Conservation (phyloP, 2,797 vertebrate genomes). For the Phaenicophaeus curvirostris region DNA sequence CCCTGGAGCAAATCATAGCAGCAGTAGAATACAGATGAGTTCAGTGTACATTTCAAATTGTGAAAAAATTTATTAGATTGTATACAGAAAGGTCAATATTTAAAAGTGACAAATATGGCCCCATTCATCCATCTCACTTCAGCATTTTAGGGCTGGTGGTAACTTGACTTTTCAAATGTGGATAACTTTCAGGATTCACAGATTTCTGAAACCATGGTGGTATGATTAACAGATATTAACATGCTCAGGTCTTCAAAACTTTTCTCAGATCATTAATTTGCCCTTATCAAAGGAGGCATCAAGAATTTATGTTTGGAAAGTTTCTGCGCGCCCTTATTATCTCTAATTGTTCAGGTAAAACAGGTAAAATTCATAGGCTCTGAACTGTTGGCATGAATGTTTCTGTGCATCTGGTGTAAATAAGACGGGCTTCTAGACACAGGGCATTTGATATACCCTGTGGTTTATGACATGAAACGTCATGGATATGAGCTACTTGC, state of each 20-base stretch:
- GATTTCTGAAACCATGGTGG: not conserved
- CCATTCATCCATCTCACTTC: not conserved
- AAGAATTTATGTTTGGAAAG: slow-evolving; percentile 19
- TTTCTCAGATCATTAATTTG: not conserved
- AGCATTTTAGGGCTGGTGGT: not conserved
- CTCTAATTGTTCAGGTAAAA: not conserved
- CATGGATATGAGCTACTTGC: not conserved
- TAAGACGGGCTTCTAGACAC: not conserved
- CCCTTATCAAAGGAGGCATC: not conserved
- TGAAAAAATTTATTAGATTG: not conserved
- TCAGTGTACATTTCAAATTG: not conserved
- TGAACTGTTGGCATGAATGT: not conserved
- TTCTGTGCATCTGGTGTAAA: not conserved
- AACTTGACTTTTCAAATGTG: not conserved
- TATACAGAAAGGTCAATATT: not conserved
- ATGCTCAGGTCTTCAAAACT: not conserved
- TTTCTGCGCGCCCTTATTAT: not conserved
- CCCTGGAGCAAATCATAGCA: not conserved
- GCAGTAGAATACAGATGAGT: not conserved
- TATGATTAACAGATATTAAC: not conserved
- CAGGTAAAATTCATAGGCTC: not conserved
- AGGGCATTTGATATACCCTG: not conserved
- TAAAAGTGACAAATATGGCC: not conserved
- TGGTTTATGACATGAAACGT: not conserved
- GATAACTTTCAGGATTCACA: not conserved